Evolutionary conservation across 2,888 invertebrate genomes (phyloP).

Genomic region (Cryptophagus acutangulus): DNA sequence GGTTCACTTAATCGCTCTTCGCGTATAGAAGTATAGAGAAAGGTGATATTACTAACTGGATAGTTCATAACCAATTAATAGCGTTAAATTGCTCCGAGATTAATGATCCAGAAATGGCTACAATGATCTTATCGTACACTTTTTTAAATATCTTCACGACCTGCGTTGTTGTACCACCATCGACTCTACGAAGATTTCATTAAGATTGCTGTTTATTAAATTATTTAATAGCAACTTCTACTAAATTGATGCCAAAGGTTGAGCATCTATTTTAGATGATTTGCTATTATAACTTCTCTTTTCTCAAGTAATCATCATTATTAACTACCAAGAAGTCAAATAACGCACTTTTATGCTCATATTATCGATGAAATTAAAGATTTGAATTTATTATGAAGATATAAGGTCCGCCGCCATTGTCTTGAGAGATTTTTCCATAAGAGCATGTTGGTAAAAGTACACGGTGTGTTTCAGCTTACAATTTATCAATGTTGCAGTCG

Average conservation of each 20-base stretch:
- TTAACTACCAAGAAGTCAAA: too few species aligned
- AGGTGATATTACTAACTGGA: conserved; percentile 24
- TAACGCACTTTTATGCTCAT: too few species aligned
- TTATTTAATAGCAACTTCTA: conserved; percentile 3
- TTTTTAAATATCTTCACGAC: conserved; percentile 8
- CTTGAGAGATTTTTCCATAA: too few species aligned
- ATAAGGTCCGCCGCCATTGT: too few species aligned
- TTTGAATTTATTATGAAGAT: too few species aligned
- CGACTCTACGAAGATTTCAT: conserved; percentile 4
- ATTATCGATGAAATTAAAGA: too few species aligned
- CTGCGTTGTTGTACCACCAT: background rate
- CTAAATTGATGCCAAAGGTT: too few species aligned
- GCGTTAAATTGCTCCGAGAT: conserved; percentile 15
- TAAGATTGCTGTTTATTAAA: conserved; percentile 7
- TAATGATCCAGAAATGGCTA: conserved; percentile 16
- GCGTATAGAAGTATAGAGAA: conserved; percentile 16
- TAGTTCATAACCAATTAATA: conserved; percentile 27
- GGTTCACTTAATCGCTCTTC: background rate
- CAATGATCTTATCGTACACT: conserved; percentile 3
- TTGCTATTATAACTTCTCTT: too few species aligned
- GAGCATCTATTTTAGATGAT: too few species aligned
- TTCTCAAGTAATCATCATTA: too few species aligned
- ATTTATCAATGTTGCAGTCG: conserved; percentile 39
- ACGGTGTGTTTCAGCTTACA: too few species aligned
- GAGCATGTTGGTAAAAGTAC: too few species aligned